Evolutionary conservation across 2,797 vertebrate genomes (phyloP).

Genomic region (Cynopterus sphinx): DNA sequence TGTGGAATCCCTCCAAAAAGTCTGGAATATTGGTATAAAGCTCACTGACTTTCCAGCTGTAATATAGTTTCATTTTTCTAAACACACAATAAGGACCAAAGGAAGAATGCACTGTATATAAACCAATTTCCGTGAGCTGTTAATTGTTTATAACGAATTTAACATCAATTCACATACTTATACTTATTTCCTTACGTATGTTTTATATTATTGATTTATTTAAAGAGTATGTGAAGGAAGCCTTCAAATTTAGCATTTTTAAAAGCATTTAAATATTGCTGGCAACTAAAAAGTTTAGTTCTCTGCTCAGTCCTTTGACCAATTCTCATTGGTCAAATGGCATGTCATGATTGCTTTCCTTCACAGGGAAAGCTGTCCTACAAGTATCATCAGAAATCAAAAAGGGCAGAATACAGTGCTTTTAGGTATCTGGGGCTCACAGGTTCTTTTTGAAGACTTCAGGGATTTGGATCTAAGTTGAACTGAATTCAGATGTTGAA

Average conservation of each 20-base stretch:
- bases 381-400: constrained; percentile 2
- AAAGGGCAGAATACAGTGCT: not conserved
- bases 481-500: constrained; percentile 47
- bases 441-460: not conserved
- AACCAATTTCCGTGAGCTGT: constrained; percentile 17
- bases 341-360: not conserved
- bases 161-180: not conserved
- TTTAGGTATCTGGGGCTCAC: not conserved
- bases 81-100: constrained; percentile 17
- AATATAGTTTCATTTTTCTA: constrained; percentile 58
- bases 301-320: not conserved
- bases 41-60: constrained; percentile 42
- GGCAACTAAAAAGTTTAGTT: not conserved
- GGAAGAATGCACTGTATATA: constrained; percentile 52
- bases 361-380: not conserved
- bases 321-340: not conserved
- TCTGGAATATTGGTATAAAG: constrained; percentile 32
- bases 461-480: not conserved
- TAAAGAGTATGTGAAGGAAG: constrained; percentile 33
- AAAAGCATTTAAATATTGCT: constrained; percentile 25
- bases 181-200: constrained; percentile 31
- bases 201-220: constrained; percentile 52
- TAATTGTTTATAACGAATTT: constrained; percentile 65
- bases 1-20: constrained; percentile 36
- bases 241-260: constrained; percentile 36